phyloP scores from a whole-genome alignment of 2,113 vertebrate species.

The Psilopogon haemacephalus region DNA sequence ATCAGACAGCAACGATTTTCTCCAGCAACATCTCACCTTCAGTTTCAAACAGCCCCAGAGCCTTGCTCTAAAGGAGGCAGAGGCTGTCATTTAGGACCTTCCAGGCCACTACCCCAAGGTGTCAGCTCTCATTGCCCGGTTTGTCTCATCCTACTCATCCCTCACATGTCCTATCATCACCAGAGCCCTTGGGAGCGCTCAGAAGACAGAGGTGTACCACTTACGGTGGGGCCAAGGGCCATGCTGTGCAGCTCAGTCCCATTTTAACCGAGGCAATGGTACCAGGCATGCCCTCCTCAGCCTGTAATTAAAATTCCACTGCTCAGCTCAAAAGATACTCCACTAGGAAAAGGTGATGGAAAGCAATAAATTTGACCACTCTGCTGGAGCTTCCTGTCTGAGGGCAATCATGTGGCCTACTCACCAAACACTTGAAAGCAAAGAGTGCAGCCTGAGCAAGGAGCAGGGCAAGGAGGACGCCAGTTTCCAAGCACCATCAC shows the following conservation, averaged over 20 bases:
- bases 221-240: not conserved
- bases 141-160: not conserved
- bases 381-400: not conserved
- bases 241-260: not conserved
- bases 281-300: not conserved
- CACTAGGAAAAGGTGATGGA: not conserved
- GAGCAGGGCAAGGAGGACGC: not conserved
- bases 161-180: fast-evolving
- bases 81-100: not conserved
- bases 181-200: fast-evolving
- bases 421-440: not conserved
- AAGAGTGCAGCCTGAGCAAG: not conserved
- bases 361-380: not conserved
- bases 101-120: fast-evolving
- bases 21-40: not conserved
- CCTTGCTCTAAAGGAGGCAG: not conserved
- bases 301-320: slow-evolving; percentile 20
- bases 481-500: not conserved
- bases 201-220: fast-evolving
- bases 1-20: too few relatives aligned
- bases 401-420: not conserved
- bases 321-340: not conserved
- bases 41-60: not conserved
- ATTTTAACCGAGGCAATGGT: not conserved
- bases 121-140: not conserved